Evolutionary conservation across 2,888 invertebrate species (phyloP).

Genomic region (Malacosoma neustria): DNA sequence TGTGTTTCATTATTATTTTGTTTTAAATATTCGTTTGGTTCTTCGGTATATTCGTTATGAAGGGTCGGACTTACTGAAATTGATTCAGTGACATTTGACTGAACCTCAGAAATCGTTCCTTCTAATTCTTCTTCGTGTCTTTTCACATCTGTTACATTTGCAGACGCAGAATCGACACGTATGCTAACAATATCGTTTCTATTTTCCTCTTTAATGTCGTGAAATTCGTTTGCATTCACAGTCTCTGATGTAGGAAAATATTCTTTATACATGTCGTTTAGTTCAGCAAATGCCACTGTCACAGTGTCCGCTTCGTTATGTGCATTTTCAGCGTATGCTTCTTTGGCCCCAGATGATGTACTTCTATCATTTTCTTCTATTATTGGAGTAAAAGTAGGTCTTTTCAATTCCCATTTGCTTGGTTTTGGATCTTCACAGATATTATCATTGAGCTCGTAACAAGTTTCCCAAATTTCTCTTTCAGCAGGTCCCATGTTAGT

Average conservation of each 20-base stretch:
- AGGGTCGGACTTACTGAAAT: conserved; percentile 68
- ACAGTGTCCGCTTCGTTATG: conserved; percentile 42
- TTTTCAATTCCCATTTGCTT: conserved; percentile 39
- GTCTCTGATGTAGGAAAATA: conserved; percentile 45
- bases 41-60: conserved; percentile 26
- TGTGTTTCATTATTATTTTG: conserved; percentile 28
- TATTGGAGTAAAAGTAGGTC: conserved; percentile 53
- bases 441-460: conserved; percentile 34
- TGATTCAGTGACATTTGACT: conserved; percentile 69
- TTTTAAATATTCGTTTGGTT: conserved; percentile 12
- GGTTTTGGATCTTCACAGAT: conserved; percentile 34
- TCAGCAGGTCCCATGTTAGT: conserved; percentile 62
- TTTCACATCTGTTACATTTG: conserved; percentile 61
- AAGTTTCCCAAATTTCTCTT: conserved; percentile 58
- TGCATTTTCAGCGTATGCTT: conserved; percentile 25
- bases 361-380: conserved; percentile 59
- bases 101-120: conserved; percentile 73
- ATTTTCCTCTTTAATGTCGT: conserved; percentile 27
- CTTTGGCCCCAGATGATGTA: conserved; percentile 38
- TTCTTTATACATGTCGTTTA: conserved; percentile 52
- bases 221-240: conserved; percentile 24
- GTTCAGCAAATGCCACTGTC: conserved; percentile 62
- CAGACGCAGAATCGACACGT: conserved; percentile 70
- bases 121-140: conserved; percentile 50
- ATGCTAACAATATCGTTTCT: conserved; percentile 14